Base-by-base conservation (phyloP, 2,888 invertebrate genomes). In the Embidobia sp. region DNA sequence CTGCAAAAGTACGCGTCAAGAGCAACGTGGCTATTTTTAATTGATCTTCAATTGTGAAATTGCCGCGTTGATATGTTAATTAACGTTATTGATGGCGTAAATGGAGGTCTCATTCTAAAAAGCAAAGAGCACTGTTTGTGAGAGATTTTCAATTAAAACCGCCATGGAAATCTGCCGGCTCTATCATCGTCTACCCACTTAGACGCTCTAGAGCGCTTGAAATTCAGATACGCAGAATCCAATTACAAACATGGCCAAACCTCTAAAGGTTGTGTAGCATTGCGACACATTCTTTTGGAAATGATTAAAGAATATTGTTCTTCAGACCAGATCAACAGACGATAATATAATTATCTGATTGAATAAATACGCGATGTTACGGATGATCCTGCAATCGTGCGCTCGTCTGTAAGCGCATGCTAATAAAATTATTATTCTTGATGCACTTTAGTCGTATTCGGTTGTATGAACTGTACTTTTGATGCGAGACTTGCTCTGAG, bases 1-100 rank as follows among this genome's bases (percentile, higher is more conserved):
- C 19, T 13, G 26, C 37, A 22, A 46, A 67, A 67, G 37, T 46
- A 42, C 31, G 42, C 22, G 53, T 37, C 61, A 49, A 61, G 40
- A 55, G 19, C 46, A 63, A 22, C 44, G 10, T 51, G 63, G 26
- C 27, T 48, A 48, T 66, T 73, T 66, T 37, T 64, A 73, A 73
- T 51, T 49, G 64, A 66, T 57, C 57, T 66, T 66, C 35, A 57
- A 66, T 66, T 51, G 35, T 46, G 22, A 33, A 59, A 46, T 27
- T 46, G 46, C 59, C 61, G 44, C 37, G 44, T 81, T 83, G 82
- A 84, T 83, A 83, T 82, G 83, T 83, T 84, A 84, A 84, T 84
- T 83, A 84, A 83, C 67, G 79, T 83, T 84, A 83, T 85, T 80
- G 81, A 82, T 80, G 81, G 63, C 59, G 66, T 42, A 55, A 42